Evolutionary conservation across 1,140 invertebrate genomes (phyloP), one percentile per base, ranked within the genome.

Genomic region (Myzus persicae): DNA sequence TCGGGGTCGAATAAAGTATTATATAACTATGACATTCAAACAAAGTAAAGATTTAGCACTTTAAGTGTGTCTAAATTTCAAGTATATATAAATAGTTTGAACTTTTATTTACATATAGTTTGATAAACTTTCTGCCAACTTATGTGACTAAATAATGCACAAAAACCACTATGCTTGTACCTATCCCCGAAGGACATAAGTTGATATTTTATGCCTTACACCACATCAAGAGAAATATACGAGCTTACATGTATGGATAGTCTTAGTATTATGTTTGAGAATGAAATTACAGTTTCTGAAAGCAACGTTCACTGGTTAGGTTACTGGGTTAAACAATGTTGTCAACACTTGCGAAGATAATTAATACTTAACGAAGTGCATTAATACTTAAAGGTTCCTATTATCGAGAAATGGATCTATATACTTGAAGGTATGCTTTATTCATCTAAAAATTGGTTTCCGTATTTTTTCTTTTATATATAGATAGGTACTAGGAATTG

Each of bases 111-210:
- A 9, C 81, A 40, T 82, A 82, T 82, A 22, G 38, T 7, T 36
- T 82, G 22, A 38, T 82, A 40, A 82, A 82, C 38, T 82, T 82
- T 38, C 36, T 22, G 36, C 36, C 22, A 84, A 84, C 22, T 40
- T 84, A 14, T 26, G 82, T 4, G 82, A 84, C 24, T 84, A 84
- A 84, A 84, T 84, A 84, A 84, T 84, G 81, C 82, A 40, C 40
- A 84, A 26, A 40, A 84, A 40, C 36, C 81, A 84, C 81, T 38
- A 40, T 67, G 59, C 59, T 14, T 59, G 31, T 67, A 67, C 59
- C 26, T 82, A 84, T 84, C 38, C 82, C 22, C 38, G 8, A 40
- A 82, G 36, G 81, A 82, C 22, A 26, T 51, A 84, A 84, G 40
- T 11, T 40, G 82, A 40, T 40, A 38, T 38, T 82, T 82, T 67